A percentile compares a stretch with the other conserved stretches of the same genome.
Evolutionary conservation across 2,113 vertebrate species (phyloP).

Genomic region (Paedocypris sp.): DNA sequence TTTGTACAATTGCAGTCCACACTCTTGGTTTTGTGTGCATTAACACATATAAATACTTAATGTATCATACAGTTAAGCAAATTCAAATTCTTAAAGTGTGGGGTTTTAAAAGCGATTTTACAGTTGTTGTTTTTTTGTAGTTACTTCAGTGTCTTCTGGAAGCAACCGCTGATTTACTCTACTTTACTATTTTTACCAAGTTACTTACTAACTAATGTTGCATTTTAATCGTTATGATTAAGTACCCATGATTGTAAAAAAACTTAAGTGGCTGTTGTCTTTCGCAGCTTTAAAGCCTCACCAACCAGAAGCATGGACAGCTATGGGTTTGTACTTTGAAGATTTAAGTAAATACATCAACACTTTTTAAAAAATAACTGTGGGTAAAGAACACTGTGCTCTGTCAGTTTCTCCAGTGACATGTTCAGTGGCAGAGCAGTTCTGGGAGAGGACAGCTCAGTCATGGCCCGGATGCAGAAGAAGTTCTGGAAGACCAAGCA

Average conservation of each 20-base stretch:
- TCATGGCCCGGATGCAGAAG: constrained; percentile 71
- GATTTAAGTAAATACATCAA: background rate
- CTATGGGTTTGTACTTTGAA: constrained; percentile 21
- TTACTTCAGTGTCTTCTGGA: constrained; percentile 5
- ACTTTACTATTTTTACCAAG: no score
- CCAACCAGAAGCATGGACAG: constrained; percentile 21
- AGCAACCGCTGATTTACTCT: background rate
- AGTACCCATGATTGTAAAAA: no score
- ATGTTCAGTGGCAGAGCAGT: constrained; percentile 54
- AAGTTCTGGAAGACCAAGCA: constrained; percentile 79
- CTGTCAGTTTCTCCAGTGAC: constrained; percentile 55
- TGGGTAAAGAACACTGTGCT: background rate
- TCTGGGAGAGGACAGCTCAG: constrained; percentile 59
- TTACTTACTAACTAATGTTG: no score
- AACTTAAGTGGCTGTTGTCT: background rate
- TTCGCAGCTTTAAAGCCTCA: constrained; percentile 10
- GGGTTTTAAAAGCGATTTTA: background rate
- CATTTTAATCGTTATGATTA: no score
- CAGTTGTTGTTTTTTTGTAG: background rate
- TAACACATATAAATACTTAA: no score
- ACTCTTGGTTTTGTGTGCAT: no score
- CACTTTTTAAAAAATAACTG: background rate
- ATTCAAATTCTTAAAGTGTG: no score
- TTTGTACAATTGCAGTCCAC: background rate
- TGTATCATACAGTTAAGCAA: background rate